Evolutionary conservation across 2,888 invertebrate species (phyloP).

Genomic region (Artemia sp.): DNA sequence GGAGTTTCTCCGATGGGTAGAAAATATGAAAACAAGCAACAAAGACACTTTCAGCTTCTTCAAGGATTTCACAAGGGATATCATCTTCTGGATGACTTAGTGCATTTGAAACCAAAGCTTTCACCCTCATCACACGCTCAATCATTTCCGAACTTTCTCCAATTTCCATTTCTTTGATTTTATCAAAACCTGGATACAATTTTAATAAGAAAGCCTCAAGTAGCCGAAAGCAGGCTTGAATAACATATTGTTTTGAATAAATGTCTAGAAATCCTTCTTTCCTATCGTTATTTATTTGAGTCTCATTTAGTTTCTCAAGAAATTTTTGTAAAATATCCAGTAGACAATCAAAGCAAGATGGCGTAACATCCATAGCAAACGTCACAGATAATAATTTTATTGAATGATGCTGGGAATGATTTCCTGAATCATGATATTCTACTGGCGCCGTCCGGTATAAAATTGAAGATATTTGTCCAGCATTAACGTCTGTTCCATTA

Average conservation of each 20-base stretch:
- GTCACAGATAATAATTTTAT: constrained; percentile 36
- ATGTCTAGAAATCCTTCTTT: not conserved
- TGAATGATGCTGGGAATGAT: not conserved
- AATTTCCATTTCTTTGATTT: not conserved
- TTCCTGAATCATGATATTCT: constrained; percentile 35
- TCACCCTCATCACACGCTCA: constrained; percentile 7
- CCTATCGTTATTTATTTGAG: not conserved
- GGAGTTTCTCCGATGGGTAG: constrained; percentile 77
- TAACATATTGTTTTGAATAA: not conserved
- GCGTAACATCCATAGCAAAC: constrained; percentile 68
- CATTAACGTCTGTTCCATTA: constrained; percentile 94
- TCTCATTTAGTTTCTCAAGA: not conserved
- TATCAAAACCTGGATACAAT: constrained; percentile 17
- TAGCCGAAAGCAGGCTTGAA: not conserved
- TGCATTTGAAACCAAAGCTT: not conserved
- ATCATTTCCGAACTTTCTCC: not conserved
- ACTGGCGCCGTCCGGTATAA: constrained; percentile 52
- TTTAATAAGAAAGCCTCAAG: not conserved
- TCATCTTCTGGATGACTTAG: not conserved
- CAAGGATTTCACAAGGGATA: constrained; percentile 29
- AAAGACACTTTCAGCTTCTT: constrained; percentile 77
- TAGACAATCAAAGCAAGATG: constrained; percentile 29
- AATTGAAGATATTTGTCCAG: constrained; percentile 89
- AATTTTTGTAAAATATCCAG: not conserved
- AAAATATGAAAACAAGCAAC: constrained; percentile 86